Evolutionary conservation across 2,888 invertebrate species (phyloP), one percentile per base, ranked within the genome.

Genomic region (Bombyx huttoni): DNA sequence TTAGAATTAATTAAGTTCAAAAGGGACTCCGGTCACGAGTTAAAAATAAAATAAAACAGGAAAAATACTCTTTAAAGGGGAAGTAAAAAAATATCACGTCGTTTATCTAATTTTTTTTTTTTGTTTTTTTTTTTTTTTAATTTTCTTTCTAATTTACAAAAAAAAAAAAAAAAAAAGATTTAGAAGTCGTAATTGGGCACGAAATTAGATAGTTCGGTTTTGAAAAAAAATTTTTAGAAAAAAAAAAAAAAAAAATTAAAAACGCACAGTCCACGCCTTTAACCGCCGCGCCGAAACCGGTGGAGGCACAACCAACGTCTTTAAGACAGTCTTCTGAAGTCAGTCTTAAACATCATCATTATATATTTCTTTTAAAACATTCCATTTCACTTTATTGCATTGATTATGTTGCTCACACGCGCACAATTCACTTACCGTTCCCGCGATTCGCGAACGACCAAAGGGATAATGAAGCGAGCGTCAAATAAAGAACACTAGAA

Each of bases 251-350:
- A 5, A 5, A 24, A 65, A 70, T 67, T 64, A 67, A 67, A 68
- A 52, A 52, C 48, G 52, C 50, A 52, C 51, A 48, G 51, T 48
- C 33, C 50, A 40, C 24, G 14, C 48, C 40, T 24, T 35, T 14
- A 8, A 34, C 48, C 45, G 35, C 51, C 59, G 57, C 58, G 55
- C 52, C 56, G 55, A 48, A 13, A 13, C 56, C 55, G 56, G 59
- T 54, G 54, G 56, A 55, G 58, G 62, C 63, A 61, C 69, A 65
- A 62, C 65, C 73, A 68, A 67, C 74, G 63, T 78, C 79, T 81
- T 82, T 76, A 80, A 85, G 86, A 87, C 86, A 87, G 87, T 87
- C 87, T 87, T 87, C 81, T 84, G 67, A 85, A 85, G 85, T 87
- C 87, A 87, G 87, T 85, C 87, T 87, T 73, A 84, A 85, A 86